These are phyloP conservation scores for Elysia crispata DNA, from an alignment of 2,888 invertebrate species.

Conservation along the genomic window DNA sequence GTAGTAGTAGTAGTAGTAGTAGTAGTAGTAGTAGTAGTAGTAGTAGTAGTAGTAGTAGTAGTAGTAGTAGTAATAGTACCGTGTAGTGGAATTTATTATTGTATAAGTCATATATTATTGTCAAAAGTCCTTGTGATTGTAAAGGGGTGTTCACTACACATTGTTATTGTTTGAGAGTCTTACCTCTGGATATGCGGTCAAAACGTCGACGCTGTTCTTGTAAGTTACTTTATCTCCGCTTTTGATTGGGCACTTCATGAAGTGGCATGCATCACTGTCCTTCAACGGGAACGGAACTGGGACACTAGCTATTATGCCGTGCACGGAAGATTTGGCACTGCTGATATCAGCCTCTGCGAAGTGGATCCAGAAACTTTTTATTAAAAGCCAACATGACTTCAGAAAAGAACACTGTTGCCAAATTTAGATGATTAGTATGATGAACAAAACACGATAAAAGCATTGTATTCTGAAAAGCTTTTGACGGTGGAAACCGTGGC, in stretches of 20 bases:
- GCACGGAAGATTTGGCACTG: neutral
- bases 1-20: slow-evolving; percentile 79
- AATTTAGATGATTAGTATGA: too few relatives aligned
- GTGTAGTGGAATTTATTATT: too few relatives aligned
- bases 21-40: neutral
- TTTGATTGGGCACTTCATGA: slow-evolving; percentile 11
- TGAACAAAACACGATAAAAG: neutral
- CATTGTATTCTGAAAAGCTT: too few relatives aligned
- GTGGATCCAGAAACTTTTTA: neutral
- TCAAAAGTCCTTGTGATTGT: too few relatives aligned
- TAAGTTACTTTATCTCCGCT: neutral
- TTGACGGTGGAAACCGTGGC: too few relatives aligned
- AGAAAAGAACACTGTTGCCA: too few relatives aligned
- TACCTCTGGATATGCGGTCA: neutral
- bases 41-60: too few relatives aligned
- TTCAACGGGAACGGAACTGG: slow-evolving; percentile 13
- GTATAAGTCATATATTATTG: too few relatives aligned
- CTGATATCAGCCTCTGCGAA: slow-evolving; percentile 1
- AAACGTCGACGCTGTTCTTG: slow-evolving; percentile 25
- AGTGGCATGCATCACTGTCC: slow-evolving; percentile 6
- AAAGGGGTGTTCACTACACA: too few relatives aligned
- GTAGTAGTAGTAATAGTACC: too few relatives aligned
- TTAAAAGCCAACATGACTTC: neutral
- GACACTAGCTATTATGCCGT: neutral
- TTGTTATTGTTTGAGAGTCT: too few relatives aligned